Conservation (phyloP, 2,888 invertebrate genomes). For the Noctua comes region DNA sequence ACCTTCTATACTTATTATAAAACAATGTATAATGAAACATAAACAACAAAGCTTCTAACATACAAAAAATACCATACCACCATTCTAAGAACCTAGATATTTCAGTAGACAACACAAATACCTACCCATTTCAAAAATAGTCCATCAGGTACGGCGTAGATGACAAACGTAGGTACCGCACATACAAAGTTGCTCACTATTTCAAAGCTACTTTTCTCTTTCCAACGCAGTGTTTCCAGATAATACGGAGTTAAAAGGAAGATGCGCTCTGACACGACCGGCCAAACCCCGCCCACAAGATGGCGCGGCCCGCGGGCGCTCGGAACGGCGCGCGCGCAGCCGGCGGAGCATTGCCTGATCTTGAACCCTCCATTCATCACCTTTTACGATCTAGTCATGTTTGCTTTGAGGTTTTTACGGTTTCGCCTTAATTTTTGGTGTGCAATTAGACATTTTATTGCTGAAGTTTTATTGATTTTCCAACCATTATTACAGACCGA, state of each 20-base stretch:
- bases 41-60: conserved; percentile 24
- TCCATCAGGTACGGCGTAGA: conserved; percentile 59
- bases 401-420: conserved; percentile 85
- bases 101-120: conserved; percentile 15
- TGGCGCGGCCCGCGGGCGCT: conserved; percentile 80
- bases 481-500: conserved; percentile 70
- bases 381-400: conserved; percentile 82
- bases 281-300: conserved; percentile 84
- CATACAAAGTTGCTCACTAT: conserved; percentile 45
- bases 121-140: conserved; percentile 39
- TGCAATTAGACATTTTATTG: conserved; percentile 80
- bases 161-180: conserved; percentile 54
- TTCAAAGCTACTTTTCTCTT: conserved; percentile 75
- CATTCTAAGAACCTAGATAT: conserved; percentile 16
- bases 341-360: conserved; percentile 80
- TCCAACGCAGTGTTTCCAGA: conserved; percentile 73
- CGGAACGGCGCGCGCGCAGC: conserved; percentile 65
- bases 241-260: conserved; percentile 73
- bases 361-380: conserved; percentile 88
- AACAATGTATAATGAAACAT: conserved; percentile 9
- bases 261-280: conserved; percentile 68
- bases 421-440: conserved; percentile 85
- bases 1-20: neutral
- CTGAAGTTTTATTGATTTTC: conserved; percentile 76
- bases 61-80: conserved; percentile 1